Base-by-base conservation (phyloP, 2,888 invertebrate species). In the Emmelina monodactyla region DNA sequence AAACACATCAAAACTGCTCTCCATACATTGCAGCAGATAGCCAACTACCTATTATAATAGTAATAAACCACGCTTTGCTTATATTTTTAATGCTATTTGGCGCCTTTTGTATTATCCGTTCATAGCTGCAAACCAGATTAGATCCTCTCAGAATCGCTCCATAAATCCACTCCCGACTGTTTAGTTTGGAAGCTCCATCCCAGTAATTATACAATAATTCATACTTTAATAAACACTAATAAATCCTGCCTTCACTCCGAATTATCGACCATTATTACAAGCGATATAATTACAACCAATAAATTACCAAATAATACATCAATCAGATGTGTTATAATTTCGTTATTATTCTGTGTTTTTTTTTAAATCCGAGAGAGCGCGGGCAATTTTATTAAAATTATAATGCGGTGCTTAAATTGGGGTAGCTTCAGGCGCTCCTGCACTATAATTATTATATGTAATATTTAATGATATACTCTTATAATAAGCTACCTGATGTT, bases 251-350 rank as follows among this genome's bases (percentile, higher is more conserved):
- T 58, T 55, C 65, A 62, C 58, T 58, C 51, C 53, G 65, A 62
- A 76, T 78, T 78, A 78, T 75, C 68, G 53, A 57, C 67, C 66
- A 66, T 71, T 75, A 78, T 78, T 78, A 78, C 72, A 70, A 64
- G 71, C 65, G 71, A 76, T 78, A 73, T 79, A 76, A 79, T 79
- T 79, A 79, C 67, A 63, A 49, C 59, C 76, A 68, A 79, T 79
- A 79, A 79, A 78, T 79, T 78, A 76, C 66, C 72, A 72, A 78
- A 79, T 79, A 78, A 75, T 78, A 75, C 78, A 78, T 79, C 78
- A 78, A 79, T 79, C 78, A 78, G 78, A 78, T 68, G 76, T 78
- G 76, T 79, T 78, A 79, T 76, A 78, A 78, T 76, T 78, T 75
- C 62, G 60, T 64, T 63, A 58, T 64, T 60, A 59, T 69, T 62